A percentile compares a stretch with the other conserved stretches of the same genome.
phyloP scores from a whole-genome alignment of 2,888 invertebrate species.

The Hofmannophila pseudospretella region DNA sequence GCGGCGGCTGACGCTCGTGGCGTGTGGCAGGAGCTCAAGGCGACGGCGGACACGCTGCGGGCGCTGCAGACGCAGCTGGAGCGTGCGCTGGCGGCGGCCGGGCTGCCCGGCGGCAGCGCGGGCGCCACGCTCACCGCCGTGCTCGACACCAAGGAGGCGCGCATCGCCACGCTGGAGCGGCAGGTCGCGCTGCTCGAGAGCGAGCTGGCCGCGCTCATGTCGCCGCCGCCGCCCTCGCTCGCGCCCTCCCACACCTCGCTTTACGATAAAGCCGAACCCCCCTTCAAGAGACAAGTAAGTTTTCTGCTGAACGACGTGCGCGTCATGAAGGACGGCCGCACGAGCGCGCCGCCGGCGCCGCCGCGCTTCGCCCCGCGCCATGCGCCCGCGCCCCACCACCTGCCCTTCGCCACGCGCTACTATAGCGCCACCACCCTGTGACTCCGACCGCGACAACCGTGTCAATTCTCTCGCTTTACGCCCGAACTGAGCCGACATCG shows the following conservation, averaged over 20 bases:
- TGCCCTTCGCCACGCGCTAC: conserved; percentile 32
- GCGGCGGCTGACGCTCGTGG: conserved; percentile 26
- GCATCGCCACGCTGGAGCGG: conserved; percentile 91
- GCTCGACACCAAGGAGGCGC: conserved; percentile 91
- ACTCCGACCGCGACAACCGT: conserved; percentile 44
- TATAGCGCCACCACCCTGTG: conserved; percentile 67
- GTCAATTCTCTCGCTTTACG: conserved; percentile 74
- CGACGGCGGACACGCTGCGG: conserved; percentile 90
- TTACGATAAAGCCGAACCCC: conserved; percentile 80
- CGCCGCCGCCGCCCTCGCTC: conserved; percentile 69
- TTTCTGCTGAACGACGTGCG: conserved; percentile 88
- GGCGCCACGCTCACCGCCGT: conserved; percentile 86
- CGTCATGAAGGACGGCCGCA: conserved; percentile 84
- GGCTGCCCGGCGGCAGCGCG: conserved; percentile 75
- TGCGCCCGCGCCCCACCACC: conserved; percentile 16
- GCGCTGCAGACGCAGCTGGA: conserved; percentile 89
- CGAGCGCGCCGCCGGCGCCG: conserved; percentile 54
- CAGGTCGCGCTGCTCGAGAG: conserved; percentile 88
- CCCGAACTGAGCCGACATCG: conserved; percentile 62
- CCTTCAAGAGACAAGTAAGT: conserved; percentile 91
- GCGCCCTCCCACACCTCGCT: conserved; percentile 77
- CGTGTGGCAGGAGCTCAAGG: conserved; percentile 85
- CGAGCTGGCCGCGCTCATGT: conserved; percentile 79
- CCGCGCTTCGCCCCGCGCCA: conserved; percentile 27
- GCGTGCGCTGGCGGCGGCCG: conserved; percentile 81